Evolutionary conservation across 2,113 vertebrate species (phyloP).

Genomic region (Actenoides hombroni): DNA sequence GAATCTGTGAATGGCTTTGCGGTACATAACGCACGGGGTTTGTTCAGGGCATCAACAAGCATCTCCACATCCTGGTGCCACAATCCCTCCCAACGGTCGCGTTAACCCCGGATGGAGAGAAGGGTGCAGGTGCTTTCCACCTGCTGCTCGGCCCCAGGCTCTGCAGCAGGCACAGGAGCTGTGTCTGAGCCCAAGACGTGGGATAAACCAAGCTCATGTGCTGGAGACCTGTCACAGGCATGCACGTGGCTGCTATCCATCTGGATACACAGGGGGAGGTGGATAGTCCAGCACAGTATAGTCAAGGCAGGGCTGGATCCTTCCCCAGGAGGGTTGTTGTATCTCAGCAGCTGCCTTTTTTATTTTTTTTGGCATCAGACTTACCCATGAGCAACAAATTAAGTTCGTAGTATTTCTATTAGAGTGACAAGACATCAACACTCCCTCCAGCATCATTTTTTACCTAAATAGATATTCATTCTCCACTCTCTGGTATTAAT

Average conservation of each 20-base stretch:
- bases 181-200: rapidly evolving
- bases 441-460: neutral
- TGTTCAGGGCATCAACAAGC: neutral
- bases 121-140: neutral
- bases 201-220: rapidly evolving
- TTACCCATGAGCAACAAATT: neutral
- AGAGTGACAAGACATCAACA: neutral
- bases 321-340: neutral
- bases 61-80: neutral
- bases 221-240: neutral
- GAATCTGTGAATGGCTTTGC: neutral
- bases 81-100: rapidly evolving
- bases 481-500: neutral
- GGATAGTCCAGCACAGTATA: neutral
- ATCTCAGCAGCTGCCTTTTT: neutral
- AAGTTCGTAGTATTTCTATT: neutral
- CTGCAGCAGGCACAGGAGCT: neutral
- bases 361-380: neutral
- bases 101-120: neutral
- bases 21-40: neutral
- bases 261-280: neutral
- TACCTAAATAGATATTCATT: neutral
- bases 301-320: neutral
- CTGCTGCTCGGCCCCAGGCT: neutral
- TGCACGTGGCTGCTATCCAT: rapidly evolving